Evolutionary conservation across 2,797 vertebrate species (phyloP).

Genomic region (Xerus rutilus): DNA sequence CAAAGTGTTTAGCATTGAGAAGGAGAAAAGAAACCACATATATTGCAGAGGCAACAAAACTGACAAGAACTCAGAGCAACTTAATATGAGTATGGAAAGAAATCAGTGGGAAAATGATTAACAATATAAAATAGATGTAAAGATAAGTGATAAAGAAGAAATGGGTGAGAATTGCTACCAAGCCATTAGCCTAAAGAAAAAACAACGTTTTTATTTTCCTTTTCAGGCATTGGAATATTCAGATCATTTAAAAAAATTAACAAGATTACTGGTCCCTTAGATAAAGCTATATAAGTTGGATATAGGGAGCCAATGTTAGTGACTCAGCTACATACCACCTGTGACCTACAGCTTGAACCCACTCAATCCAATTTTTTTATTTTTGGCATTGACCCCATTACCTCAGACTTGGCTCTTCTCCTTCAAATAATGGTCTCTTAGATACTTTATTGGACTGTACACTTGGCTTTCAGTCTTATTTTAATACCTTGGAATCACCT

Average conservation of each 20-base stretch:
- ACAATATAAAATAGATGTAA: neutral
- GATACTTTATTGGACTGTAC: neutral
- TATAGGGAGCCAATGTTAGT: neutral
- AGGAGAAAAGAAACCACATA: neutral
- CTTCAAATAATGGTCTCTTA: neutral
- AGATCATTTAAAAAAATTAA: slow-evolving; percentile 1
- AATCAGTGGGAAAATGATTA: neutral
- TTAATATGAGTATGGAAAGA: neutral
- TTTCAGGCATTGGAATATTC: neutral
- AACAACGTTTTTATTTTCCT: neutral
- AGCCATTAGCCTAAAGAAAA: neutral
- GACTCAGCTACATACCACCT: neutral
- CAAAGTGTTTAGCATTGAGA: neutral
- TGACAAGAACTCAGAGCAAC: neutral
- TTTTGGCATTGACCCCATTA: slow-evolving; percentile 35
- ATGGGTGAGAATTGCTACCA: neutral
- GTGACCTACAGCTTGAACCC: neutral
- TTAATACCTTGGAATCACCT: neutral
- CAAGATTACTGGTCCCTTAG: neutral
- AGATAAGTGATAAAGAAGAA: neutral
- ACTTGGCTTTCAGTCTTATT: slow-evolving; percentile 49
- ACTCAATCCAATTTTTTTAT: slow-evolving; percentile 30
- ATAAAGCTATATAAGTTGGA: slow-evolving; percentile 16
- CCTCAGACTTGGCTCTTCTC: neutral
- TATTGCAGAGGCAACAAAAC: neutral